Evolutionary conservation across 2,888 invertebrate genomes (phyloP).

Genomic region (Gasteruption jaculator): DNA sequence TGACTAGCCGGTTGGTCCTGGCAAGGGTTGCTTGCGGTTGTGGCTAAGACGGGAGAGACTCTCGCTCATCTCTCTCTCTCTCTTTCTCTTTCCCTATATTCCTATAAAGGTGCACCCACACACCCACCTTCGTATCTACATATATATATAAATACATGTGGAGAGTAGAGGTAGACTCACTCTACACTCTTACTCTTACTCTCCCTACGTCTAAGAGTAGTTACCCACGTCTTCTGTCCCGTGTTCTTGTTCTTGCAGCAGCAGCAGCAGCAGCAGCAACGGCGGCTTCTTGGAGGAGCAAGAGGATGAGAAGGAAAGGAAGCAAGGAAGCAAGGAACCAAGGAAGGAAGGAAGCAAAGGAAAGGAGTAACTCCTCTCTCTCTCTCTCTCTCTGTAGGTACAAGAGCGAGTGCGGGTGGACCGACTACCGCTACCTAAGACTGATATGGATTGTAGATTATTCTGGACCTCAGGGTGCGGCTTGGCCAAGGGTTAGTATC

Average conservation of each 20-base stretch:
- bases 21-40: conserved; percentile 50
- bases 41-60: conserved; percentile 47
- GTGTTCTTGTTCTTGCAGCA: no score
- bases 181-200: no score
- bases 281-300: no score
- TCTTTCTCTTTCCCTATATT: no score
- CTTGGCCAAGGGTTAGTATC: conserved; percentile 49
- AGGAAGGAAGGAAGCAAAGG: conserved; percentile 16
- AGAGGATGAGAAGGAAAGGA: conserved; percentile 24
- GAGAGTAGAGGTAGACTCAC: no score
- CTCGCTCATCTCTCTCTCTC: conserved; percentile 4
- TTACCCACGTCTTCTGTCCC: no score
- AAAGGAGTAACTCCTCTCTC: no score
- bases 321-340: conserved; percentile 21
- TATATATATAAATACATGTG: no score
- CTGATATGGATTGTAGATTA: conserved; percentile 53
- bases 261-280: conserved; percentile 18
- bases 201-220: no score
- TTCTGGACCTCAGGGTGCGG: conserved; percentile 51
- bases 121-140: no score
- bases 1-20: conserved; percentile 46
- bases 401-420: no score
- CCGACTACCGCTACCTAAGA: conserved; percentile 49
- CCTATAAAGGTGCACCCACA: no score
- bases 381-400: conserved; percentile 37